Evolutionary conservation across 2,888 invertebrate species (phyloP), one percentile per base, ranked within the genome.

Genomic region (Molanna angustata): DNA sequence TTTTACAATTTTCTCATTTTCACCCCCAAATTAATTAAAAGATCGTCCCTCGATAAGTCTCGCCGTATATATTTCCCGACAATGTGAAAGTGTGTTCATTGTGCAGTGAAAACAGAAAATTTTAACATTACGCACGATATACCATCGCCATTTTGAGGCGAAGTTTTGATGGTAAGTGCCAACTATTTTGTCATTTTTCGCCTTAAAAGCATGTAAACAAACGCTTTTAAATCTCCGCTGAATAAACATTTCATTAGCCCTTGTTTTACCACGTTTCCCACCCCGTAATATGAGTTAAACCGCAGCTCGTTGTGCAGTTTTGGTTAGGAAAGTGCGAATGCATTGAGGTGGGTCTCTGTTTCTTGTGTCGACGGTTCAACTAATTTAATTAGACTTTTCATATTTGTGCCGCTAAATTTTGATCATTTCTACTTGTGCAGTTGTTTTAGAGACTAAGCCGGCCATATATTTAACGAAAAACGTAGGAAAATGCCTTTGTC

Each of bases 121-220:
- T 49, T 40, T 45, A 53, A 52, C 56, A 49, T 69, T 61, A 73
- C 77, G 75, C 77, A 76, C 75, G 76, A 74, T 74, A 74, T 70
- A 68, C 67, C 71, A 76, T 76, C 78, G 78, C 78, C 78, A 78
- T 78, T 77, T 78, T 78, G 78, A 77, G 75, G 76, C 76, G 74
- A 77, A 77, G 74, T 74, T 75, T 76, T 75, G 72, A 75, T 73
- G 75, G 77, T 78, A 76, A 78, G 78, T 77, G 76, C 74, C 75
- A 76, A 74, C 74, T 75, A 75, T 73, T 76, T 76, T 69, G 74
- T 73, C 72, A 74, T 76, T 74, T 71, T 72, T 72, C 70, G 65
- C 60, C 64, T 63, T 27, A 19, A 43, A 31, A 41, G 18, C n/a
- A 16, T 33, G 32, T 46, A 52, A 41, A 33, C 51, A 31, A 43